A percentile compares a stretch with the other conserved stretches of the same genome.
These are phyloP conservation scores for Heliconius hortense DNA, from an alignment of 2,888 invertebrate genomes.

Conservation along the genomic window DNA sequence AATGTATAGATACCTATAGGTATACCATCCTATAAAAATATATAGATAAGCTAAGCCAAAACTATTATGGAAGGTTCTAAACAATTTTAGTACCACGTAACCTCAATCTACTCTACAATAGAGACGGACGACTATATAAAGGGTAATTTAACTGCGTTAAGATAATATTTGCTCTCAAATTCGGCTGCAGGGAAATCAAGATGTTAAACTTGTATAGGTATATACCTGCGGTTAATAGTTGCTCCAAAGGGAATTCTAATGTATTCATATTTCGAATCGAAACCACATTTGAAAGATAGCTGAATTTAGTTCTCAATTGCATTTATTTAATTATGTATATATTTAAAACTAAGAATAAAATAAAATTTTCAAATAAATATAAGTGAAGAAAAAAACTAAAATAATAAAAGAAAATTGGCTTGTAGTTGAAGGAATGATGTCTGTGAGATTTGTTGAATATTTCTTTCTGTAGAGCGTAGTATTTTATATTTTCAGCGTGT, in stretches of 20 bases:
- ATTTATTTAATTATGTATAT: not conserved
- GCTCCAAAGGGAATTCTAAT: constrained; percentile 43
- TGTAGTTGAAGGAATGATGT: not conserved
- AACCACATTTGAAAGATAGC: constrained; percentile 30
- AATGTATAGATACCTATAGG: not conserved
- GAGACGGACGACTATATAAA: constrained; percentile 1
- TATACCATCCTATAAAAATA: not conserved
- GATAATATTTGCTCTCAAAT: constrained; percentile 63
- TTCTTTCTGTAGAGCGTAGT: not conserved
- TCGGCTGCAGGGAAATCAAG: constrained; percentile 76
- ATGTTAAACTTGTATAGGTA: constrained; percentile 59
- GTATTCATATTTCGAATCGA: constrained; percentile 31
- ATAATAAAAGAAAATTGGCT: not conserved
- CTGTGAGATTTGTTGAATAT: not conserved
- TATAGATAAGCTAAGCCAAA: too few relatives aligned
- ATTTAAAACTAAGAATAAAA: not conserved
- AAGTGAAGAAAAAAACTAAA: not conserved
- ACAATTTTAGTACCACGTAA: not conserved
- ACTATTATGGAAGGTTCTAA: not conserved
- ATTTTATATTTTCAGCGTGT: not conserved
- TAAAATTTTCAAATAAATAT: not conserved
- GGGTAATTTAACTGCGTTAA: constrained; percentile 22
- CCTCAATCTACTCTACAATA: constrained; percentile 15
- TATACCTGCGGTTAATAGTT: constrained; percentile 56
- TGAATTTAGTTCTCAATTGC: not conserved